phyloP scores from a whole-genome alignment of 2,113 vertebrate species.

The Cavia porcellus region DNA sequence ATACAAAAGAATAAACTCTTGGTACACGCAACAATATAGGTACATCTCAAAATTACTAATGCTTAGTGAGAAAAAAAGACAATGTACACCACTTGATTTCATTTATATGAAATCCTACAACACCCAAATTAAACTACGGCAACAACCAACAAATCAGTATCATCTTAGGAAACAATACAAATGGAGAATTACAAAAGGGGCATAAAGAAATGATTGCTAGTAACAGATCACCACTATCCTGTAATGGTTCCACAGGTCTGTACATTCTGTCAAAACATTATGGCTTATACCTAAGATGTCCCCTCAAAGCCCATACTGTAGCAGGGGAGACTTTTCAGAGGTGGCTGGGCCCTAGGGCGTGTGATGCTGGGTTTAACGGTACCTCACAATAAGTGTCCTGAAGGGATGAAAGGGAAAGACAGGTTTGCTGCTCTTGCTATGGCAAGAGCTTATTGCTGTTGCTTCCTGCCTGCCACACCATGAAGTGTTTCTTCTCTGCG shows the following conservation, averaged over 20 bases:
- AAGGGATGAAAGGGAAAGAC: neutral
- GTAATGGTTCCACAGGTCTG: neutral
- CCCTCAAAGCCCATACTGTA: neutral
- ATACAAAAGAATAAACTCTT: neutral
- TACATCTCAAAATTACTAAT: neutral
- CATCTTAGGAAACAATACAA: neutral
- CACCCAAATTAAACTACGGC: neutral
- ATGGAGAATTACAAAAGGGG: neutral
- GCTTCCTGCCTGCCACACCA: neutral
- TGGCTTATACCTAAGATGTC: neutral
- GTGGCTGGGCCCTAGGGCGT: neutral
- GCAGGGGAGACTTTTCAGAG: neutral
- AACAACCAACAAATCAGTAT: neutral
- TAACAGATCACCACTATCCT: neutral
- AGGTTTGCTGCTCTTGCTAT: neutral
- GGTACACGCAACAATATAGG: neutral
- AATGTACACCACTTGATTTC: neutral
- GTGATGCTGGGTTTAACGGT: neutral
- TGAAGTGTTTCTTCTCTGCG: neutral
- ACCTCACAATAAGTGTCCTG: neutral
- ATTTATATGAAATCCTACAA: neutral
- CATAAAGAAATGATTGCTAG: neutral
- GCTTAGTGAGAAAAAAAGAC: neutral
- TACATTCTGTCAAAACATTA: neutral
- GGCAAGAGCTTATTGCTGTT: neutral